A percentile compares a stretch with the other conserved stretches of the same genome.
Evolutionary conservation across 1,140 invertebrate genomes (phyloP).

Genomic region (Cydia strobilella): DNA sequence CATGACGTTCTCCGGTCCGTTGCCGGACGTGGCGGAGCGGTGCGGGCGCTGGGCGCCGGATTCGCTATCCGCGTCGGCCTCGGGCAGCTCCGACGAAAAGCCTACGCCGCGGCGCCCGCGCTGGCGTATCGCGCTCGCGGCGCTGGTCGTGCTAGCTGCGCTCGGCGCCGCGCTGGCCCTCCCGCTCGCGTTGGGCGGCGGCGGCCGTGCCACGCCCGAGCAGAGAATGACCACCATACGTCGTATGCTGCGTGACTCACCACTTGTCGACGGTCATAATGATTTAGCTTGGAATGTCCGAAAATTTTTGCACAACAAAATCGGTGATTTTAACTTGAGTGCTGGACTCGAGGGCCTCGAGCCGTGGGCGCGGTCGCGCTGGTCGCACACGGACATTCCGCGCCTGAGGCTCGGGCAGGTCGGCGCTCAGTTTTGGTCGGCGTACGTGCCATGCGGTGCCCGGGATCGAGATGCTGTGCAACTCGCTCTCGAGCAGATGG

Average conservation of each 20-base stretch:
- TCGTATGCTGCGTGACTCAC: conserved; percentile 82
- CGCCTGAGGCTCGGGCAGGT: conserved; percentile 89
- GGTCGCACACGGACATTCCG: conserved; percentile 95
- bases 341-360: conserved; percentile 86
- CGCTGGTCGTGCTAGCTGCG: conserved; percentile 68
- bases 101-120: conserved; percentile 69
- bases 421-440: conserved; percentile 91
- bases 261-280: conserved; percentile 89
- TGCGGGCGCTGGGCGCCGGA: conserved; percentile 77
- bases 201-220: conserved; percentile 80
- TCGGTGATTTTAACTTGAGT: conserved; percentile 89
- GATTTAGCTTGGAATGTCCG: conserved; percentile 93
- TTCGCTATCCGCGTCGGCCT: conserved; percentile 72
- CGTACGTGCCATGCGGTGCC: conserved; percentile 90
- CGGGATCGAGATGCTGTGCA: conserved; percentile 92
- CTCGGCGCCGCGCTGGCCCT: conserved; percentile 73
- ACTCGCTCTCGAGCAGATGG: conserved; percentile 92
- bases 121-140: conserved; percentile 73
- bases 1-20: conserved; percentile 74
- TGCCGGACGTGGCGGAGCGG: conserved; percentile 78
- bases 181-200: conserved; percentile 73
- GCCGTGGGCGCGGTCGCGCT: conserved; percentile 89
- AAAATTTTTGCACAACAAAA: conserved; percentile 90
- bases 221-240: conserved; percentile 81
- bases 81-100: conserved; percentile 77